A percentile compares a stretch with the other conserved stretches of the same genome.
Evolutionary conservation across 2,888 invertebrate species (phyloP).

Genomic region (Hoplodrina blanda): DNA sequence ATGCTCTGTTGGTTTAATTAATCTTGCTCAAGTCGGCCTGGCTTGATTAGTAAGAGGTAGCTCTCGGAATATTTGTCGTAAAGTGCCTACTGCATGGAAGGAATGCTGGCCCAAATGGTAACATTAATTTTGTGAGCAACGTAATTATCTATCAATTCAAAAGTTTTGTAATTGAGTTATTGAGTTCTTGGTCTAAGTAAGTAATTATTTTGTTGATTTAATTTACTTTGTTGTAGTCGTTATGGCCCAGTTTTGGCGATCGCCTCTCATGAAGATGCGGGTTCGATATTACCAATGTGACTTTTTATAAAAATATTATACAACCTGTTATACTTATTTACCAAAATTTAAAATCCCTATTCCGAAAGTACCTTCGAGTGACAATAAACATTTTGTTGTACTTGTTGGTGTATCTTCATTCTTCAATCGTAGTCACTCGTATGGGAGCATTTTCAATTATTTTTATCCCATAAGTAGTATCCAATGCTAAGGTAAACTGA

Average conservation of each 20-base stretch:
- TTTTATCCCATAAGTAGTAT: slow-evolving; percentile 82
- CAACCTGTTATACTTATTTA: too few species aligned
- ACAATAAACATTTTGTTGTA: slow-evolving; percentile 92
- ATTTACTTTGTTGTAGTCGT: slow-evolving; percentile 11
- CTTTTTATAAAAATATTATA: too few species aligned
- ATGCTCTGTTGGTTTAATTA: slow-evolving; percentile 85
- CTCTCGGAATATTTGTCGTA: slow-evolving; percentile 71
- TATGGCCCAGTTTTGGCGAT: background rate
- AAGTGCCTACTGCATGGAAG: slow-evolving; percentile 43
- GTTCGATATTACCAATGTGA: too few species aligned
- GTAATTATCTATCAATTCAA: slow-evolving; percentile 51
- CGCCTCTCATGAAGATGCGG: background rate
- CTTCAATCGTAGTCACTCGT: slow-evolving; percentile 93
- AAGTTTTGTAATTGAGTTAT: slow-evolving; percentile 55
- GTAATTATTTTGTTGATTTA: slow-evolving; percentile 21
- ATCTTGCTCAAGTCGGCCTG: slow-evolving; percentile 83
- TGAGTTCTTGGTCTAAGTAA: slow-evolving; percentile 11
- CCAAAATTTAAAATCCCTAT: too few species aligned
- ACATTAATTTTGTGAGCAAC: slow-evolving; percentile 23
- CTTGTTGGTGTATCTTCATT: slow-evolving; percentile 90
- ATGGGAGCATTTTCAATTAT: slow-evolving; percentile 89
- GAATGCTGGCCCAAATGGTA: slow-evolving; percentile 33
- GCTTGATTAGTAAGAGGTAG: slow-evolving; percentile 77
- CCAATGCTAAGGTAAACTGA: slow-evolving; percentile 92
- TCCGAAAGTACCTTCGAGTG: slow-evolving; percentile 77